These are phyloP conservation scores for Pocillopora damicornis DNA, from an alignment of 64 coral and sea anemone genomes.

Conservation along the genomic window DNA sequence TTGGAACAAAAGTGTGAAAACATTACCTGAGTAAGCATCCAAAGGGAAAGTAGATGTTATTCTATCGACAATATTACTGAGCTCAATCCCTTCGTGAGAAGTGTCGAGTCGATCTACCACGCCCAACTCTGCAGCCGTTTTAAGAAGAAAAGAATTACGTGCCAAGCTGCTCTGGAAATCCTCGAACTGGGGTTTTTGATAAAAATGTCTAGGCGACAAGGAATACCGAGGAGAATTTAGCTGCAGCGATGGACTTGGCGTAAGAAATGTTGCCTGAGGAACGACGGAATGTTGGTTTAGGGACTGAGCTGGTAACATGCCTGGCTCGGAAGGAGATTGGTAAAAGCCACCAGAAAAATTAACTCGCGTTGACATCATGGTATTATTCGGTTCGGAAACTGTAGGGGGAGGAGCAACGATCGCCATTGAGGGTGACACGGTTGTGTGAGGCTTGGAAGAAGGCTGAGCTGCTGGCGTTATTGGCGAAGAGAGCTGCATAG, in stretches of 20 bases:
- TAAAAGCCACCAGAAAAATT: neutral
- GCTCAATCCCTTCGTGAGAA: constrained; percentile 51
- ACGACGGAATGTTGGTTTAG: neutral
- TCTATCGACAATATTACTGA: constrained; percentile 74
- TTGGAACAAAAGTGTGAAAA: neutral
- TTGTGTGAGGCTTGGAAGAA: neutral
- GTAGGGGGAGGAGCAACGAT: neutral
- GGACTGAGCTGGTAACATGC: neutral
- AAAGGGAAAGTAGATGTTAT: constrained; percentile 72
- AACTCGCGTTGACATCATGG: neutral
- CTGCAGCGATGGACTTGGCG: neutral
- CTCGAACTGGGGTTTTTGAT: neutral
- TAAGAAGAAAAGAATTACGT: constrained; percentile 2
- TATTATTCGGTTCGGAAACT: neutral
- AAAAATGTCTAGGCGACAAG: neutral
- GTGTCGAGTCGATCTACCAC: neutral
- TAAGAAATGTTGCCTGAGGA: neutral
- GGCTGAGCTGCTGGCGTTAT: neutral
- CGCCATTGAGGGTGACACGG: neutral
- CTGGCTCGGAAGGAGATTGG: neutral
- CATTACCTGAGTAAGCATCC: constrained; percentile 61
- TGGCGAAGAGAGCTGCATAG: neutral
- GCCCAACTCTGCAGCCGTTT: constrained; percentile 10
- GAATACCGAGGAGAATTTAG: neutral
- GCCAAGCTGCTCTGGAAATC: neutral